These are phyloP conservation scores for Cactoblastis cactorum DNA, from an alignment of 2,888 invertebrate species.

Conservation along the genomic window DNA sequence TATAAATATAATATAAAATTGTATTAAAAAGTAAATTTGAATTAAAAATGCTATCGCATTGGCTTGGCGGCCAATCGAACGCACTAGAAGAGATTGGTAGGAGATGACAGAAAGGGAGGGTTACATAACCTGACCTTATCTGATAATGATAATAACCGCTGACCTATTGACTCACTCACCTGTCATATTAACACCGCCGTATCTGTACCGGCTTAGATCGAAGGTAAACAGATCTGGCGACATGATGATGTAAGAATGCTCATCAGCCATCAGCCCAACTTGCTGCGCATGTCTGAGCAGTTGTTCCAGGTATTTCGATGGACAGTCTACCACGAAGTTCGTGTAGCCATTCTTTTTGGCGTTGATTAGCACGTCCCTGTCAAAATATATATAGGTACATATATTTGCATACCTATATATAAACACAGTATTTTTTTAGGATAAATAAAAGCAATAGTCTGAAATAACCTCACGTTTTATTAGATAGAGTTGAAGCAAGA, in stretches of 20 bases:
- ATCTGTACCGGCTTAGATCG: slow-evolving; percentile 86
- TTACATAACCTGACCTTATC: not conserved
- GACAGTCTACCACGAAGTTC: slow-evolving; percentile 88
- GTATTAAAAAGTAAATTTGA: too few species aligned
- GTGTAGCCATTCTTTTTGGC: slow-evolving; percentile 84
- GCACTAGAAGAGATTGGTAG: too few species aligned
- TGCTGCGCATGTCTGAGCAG: slow-evolving; percentile 85
- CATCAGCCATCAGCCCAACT: slow-evolving; percentile 89
- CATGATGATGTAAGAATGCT: slow-evolving; percentile 87
- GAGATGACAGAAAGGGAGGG: not conserved
- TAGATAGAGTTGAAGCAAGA: too few species aligned
- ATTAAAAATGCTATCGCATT: too few species aligned
- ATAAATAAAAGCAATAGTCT: too few species aligned
- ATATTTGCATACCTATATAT: too few species aligned
- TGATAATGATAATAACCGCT: too few species aligned
- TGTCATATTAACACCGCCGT: slow-evolving; percentile 91
- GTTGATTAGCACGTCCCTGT: slow-evolving; percentile 83
- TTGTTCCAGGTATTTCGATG: slow-evolving; percentile 70
- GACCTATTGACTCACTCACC: slow-evolving; percentile 49
- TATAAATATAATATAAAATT: too few species aligned
- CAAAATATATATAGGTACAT: slow-evolving; percentile 17
- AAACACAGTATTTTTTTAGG: too few species aligned
- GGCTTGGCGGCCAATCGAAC: too few species aligned
- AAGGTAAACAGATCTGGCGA: slow-evolving; percentile 89
- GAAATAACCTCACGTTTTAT: too few species aligned